A percentile compares a stretch with the other conserved stretches of the same genome.
Evolutionary conservation across 2,888 invertebrate species (phyloP).

Genomic region (Spilosoma lubricipeda): DNA sequence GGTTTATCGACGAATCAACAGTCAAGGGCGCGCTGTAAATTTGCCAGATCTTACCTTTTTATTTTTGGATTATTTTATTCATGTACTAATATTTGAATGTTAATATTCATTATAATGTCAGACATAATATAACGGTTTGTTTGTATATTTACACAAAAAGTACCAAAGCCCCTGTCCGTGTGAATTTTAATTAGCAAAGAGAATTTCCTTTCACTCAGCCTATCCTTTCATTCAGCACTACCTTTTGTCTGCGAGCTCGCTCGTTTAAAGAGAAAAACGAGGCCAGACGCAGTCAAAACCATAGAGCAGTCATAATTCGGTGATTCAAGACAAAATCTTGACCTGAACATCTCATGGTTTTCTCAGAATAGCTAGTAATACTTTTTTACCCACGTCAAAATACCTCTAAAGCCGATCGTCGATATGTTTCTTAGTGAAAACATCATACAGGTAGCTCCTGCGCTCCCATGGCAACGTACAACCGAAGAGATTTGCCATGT

Average conservation of each 20-base stretch:
- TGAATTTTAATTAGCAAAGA: not conserved
- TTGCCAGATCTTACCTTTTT: conserved; percentile 21
- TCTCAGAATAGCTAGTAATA: too few species aligned
- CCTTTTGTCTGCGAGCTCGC: not conserved
- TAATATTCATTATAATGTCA: conserved; percentile 27
- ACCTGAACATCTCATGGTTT: too few species aligned
- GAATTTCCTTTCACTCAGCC: conserved; percentile 31
- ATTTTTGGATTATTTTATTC: conserved; percentile 20
- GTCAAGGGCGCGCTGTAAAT: conserved; percentile 50
- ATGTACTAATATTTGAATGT: conserved; percentile 19
- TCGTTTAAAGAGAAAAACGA: too few species aligned
- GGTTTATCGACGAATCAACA: conserved; percentile 52
- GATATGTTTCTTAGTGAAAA: too few species aligned
- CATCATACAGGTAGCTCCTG: too few species aligned
- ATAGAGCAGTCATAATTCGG: too few species aligned
- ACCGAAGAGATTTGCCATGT: too few species aligned
- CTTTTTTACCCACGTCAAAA: too few species aligned
- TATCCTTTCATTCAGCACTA: not conserved
- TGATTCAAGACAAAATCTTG: too few species aligned
- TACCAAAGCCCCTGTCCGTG: conserved; percentile 26
- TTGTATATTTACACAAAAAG: conserved; percentile 21
- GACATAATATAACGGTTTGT: conserved; percentile 18
- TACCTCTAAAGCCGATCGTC: too few species aligned
- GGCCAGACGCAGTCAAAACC: too few species aligned
- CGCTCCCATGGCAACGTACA: too few species aligned